phyloP scores from a whole-genome alignment of 2,888 invertebrate species.

The Dioctria rufipes region DNA sequence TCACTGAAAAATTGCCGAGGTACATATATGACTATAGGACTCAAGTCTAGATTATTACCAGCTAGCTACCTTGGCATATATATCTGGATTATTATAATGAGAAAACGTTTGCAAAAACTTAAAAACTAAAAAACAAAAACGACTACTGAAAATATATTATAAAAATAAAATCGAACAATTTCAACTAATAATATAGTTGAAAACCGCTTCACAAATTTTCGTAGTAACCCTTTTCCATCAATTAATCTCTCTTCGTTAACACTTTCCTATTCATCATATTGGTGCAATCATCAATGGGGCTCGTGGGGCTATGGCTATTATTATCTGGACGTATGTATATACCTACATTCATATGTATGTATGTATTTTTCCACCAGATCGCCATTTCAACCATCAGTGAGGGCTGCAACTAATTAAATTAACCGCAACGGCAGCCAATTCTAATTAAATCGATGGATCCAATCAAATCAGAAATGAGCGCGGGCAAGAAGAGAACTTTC shows the following conservation, averaged over 20 bases:
- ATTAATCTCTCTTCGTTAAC: not conserved
- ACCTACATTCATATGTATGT: not conserved
- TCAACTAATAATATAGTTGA: no score
- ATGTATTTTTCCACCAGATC: not conserved
- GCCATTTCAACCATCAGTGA: conserved; percentile 27
- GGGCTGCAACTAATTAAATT: conserved; percentile 42
- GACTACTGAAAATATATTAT: no score
- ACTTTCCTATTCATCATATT: not conserved
- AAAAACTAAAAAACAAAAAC: no score
- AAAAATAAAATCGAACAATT: not conserved
- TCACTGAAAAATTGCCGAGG: no score
- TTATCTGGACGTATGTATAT: not conserved
- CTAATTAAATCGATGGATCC: no score
- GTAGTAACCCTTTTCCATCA: not conserved
- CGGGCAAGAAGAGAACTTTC: not conserved
- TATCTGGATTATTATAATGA: no score
- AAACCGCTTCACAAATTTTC: not conserved
- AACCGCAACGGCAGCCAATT: conserved; percentile 15
- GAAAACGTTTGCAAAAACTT: no score
- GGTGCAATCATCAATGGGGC: not conserved
- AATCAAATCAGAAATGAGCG: no score
- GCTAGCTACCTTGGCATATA: no score
- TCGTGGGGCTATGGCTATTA: not conserved
- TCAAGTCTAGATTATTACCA: no score
- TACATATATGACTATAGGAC: no score